phyloP scores from a whole-genome alignment of 2,797 vertebrate genomes.

The Gallinago solitaria region DNA sequence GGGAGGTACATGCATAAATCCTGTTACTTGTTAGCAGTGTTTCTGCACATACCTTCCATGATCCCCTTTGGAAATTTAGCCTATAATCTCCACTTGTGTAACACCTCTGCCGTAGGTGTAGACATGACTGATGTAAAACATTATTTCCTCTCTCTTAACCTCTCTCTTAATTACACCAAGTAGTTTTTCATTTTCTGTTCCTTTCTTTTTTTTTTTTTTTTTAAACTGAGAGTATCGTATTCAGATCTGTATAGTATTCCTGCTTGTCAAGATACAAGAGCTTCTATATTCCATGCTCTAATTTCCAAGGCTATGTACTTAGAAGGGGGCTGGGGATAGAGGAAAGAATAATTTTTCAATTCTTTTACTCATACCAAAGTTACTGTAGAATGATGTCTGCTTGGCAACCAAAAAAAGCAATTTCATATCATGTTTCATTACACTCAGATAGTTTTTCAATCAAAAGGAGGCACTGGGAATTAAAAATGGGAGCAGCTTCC shows the following conservation, averaged over 20 bases:
- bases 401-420: not conserved
- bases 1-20: slow-evolving; percentile 41
- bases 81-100: not conserved
- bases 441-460: not conserved
- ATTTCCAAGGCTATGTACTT: not conserved
- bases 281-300: not conserved
- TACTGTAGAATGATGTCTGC: not conserved
- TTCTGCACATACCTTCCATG: not conserved
- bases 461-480: not conserved
- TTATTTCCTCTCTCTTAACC: not conserved
- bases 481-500: slow-evolving; percentile 11
- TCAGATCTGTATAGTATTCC: not conserved
- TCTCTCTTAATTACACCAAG: not conserved
- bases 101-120: not conserved
- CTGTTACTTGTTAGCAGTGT: slow-evolving; percentile 27
- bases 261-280: not conserved
- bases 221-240: not conserved
- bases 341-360: not conserved
- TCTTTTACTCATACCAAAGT: not conserved
- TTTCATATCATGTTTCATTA: not conserved
- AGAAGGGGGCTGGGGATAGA: not conserved
- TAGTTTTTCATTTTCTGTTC: not conserved
- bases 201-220: not conserved
- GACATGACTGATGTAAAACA: slow-evolving; percentile 16
- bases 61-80: slow-evolving; percentile 10